Evolutionary conservation across 2,797 vertebrate species (phyloP), one percentile per base, ranked within the genome.

Genomic region (Characodon lateralis): DNA sequence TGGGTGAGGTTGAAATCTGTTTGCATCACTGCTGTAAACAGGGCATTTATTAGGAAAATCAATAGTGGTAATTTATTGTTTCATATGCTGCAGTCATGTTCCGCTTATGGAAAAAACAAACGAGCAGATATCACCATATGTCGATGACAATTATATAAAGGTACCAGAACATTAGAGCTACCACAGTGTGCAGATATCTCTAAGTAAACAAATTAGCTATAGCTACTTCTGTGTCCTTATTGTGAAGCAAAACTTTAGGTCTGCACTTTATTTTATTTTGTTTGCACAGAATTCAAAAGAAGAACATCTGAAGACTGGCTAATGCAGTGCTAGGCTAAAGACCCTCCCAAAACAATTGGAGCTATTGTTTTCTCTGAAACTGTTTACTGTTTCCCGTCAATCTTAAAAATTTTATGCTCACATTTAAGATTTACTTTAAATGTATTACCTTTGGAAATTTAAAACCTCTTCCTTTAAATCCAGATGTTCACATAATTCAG

Each of bases 71-170:
- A n/a, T 48, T 26, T 69, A 46, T 9, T 6, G 18, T 74, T 58
- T 28, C 46, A 80, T 50, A 61, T 55, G 68, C 58, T 78, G 48
- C 74, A 72, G 76, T 39, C 31, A 26, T 39, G 72, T 76, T 61
- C 73, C 39, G 5, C 80, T 78, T 63, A 35, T 53, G 22, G 26
- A 58, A 72, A 35, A 76, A 48, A 74, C 74, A 82, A 82, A 74
- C 58, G 71, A 65, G 20, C 66, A 79, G 16, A 72, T 61, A 80
- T 78, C 56, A 39, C 10, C 7, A 35, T 63, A 56, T 80, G 51
- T 79, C 16, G 28, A 58, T 78, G 65, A 68, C 75, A 72, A 48
- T 75, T 72, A 74, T 55, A 63, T 12, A 63, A 53, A 8, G 22
- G 46, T 71, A 56, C 28, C 22, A 51, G 66, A 72, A 76, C 58